These are phyloP conservation scores for Hippocampus kuda DNA, from an alignment of 2,797 vertebrate species.

Conservation along the genomic window DNA sequence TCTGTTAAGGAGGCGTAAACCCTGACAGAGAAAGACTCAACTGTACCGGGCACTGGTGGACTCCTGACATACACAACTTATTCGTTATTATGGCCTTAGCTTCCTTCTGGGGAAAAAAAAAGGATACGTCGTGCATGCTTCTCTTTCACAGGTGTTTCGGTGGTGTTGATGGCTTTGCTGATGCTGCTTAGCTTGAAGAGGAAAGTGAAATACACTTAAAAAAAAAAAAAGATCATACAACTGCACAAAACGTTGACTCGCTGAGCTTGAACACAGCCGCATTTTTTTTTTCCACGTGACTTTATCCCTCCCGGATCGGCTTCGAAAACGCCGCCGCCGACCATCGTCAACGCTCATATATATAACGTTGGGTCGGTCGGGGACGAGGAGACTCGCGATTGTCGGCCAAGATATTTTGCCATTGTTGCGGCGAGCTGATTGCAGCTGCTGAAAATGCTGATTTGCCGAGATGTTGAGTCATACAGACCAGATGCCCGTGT, in stretches of 20 bases:
- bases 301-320: no score
- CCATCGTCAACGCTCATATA: not conserved
- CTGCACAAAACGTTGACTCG: not conserved
- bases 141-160: constrained; percentile 91
- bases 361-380: no score
- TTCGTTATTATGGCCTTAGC: not conserved
- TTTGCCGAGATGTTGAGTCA: not conserved
- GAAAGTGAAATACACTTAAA: not conserved
- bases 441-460: not conserved
- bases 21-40: not conserved
- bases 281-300: no score
- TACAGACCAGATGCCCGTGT: not conserved
- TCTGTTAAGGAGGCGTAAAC: constrained; percentile 61
- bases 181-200: constrained; percentile 82
- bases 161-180: constrained; percentile 90
- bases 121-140: constrained; percentile 98
- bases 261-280: not conserved
- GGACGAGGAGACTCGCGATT: no score
- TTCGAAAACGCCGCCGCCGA: not conserved
- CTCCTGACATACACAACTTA: no score
- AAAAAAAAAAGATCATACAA: not conserved
- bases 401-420: no score
- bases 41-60: no score
- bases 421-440: not conserved
- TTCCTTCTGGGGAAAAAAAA: constrained; percentile 44